Base-by-base conservation (phyloP, 2,888 invertebrate species). In the Crioceris asparagi region DNA sequence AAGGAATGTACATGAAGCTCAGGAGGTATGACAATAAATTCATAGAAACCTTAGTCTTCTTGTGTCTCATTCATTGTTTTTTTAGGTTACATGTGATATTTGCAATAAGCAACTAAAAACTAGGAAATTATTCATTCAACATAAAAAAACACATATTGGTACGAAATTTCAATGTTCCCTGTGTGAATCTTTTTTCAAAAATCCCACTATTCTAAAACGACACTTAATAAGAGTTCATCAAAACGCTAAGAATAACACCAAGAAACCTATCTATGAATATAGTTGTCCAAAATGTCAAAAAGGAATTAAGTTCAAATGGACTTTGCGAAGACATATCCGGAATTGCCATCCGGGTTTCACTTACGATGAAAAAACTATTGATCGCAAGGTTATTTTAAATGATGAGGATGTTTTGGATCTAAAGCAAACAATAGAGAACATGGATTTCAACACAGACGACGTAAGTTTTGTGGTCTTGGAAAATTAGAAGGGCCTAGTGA, bases 361-460 rank as follows among this genome's bases (percentile, higher is more conserved):
- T 12, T 4, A 25, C 25, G 11, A n/a, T n/a, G n/a, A 7, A 7
- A 23, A 7, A 7, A 23, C 23, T 23, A 23, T n/a, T 23, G n/a
- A n/a, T n/a, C n/a, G n/a, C n/a, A n/a, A n/a, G n/a, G n/a, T n/a
- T n/a, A n/a, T n/a, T n/a, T n/a, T 17, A 10, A 45, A 43, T n/a
- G 42, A 40, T 7, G 47, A 49, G 6, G 43, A 45, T 0, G 48
- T 46, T 27, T 25, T 49, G 40, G 50, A 52, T 18, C 42, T 54
- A 35, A 50, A 51, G 27, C 45, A 50, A 36, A 51, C 51, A 3
- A 48, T 53, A 29, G 53, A 53, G 34, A 45, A 55, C 41, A 45
- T 59, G 50, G 52, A 59, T 38, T 56, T 57, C 36, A 56, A 49
- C 29, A 51, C 51, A 1, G 52, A 50, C 29, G 46, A 50, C 27